These are phyloP conservation scores for Stenopsyche tienmushanensis DNA, from an alignment of 1,140 invertebrate genomes.

Conservation along the genomic window DNA sequence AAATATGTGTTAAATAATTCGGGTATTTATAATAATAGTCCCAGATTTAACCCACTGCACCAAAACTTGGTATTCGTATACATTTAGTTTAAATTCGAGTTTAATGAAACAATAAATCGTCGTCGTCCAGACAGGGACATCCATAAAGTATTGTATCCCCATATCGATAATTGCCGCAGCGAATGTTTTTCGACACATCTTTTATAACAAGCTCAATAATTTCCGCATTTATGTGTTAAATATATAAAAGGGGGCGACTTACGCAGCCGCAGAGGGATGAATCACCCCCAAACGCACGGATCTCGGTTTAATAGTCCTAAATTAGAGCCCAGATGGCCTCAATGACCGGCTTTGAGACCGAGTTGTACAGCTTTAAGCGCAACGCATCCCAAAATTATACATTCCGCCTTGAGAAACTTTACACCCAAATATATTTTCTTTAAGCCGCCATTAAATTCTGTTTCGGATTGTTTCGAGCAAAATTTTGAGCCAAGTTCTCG, in stretches of 20 bases:
- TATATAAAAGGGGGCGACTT: background rate
- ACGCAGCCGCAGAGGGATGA: background rate
- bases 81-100: too few relatives aligned
- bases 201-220: too few relatives aligned
- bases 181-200: too few relatives aligned
- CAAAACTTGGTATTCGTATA: too few relatives aligned
- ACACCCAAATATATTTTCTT: background rate
- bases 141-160: too few relatives aligned
- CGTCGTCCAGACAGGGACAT: too few relatives aligned
- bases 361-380: constrained; percentile 22
- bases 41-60: too few relatives aligned
- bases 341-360: constrained; percentile 32
- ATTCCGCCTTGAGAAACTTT: background rate
- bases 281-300: constrained; percentile 11
- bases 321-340: constrained; percentile 37
- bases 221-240: background rate
- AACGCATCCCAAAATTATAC: constrained; percentile 22
- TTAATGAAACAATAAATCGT: too few relatives aligned
- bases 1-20: too few relatives aligned
- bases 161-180: too few relatives aligned
- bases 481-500: background rate
- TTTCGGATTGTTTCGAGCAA: background rate
- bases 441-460: constrained; percentile 5
- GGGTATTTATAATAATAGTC: too few relatives aligned
- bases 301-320: constrained; percentile 40